A percentile compares a stretch with the other conserved stretches of the same genome.
These are phyloP conservation scores for Chaetodon auriga DNA, from an alignment of 2,113 vertebrate species.

Conservation along the genomic window DNA sequence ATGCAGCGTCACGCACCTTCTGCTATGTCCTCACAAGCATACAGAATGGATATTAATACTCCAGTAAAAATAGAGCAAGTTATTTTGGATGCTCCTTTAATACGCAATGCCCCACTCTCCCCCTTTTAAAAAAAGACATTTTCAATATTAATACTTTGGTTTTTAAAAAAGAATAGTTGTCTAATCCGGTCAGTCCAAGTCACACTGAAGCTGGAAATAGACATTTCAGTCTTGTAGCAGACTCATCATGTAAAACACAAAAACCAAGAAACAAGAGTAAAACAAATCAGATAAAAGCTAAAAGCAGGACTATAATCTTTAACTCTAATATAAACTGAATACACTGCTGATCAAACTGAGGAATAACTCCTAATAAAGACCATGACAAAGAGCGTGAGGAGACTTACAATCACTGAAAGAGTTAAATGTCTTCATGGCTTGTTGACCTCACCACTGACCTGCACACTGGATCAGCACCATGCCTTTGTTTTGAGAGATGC, in stretches of 20 bases:
- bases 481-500: slow-evolving; percentile 9
- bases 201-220: neutral
- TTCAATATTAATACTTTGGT: neutral
- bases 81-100: slow-evolving; percentile 26
- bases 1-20: slow-evolving; percentile 15
- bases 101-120: neutral
- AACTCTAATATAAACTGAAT: neutral
- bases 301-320: neutral
- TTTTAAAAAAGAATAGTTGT: neutral
- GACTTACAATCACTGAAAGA: neutral
- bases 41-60: slow-evolving; percentile 42
- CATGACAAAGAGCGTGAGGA: neutral
- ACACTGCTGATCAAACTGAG: neutral
- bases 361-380: neutral
- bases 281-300: neutral
- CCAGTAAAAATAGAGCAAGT: slow-evolving; percentile 36
- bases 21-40: slow-evolving; percentile 2
- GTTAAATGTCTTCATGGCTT: neutral
- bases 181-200: neutral
- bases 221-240: neutral
- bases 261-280: neutral
- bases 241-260: neutral
- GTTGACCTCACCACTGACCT: slow-evolving; percentile 4
- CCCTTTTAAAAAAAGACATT: neutral
- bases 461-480: neutral